Conservation (phyloP, 2,888 invertebrate species). For the Calameuta pallipes region DNA sequence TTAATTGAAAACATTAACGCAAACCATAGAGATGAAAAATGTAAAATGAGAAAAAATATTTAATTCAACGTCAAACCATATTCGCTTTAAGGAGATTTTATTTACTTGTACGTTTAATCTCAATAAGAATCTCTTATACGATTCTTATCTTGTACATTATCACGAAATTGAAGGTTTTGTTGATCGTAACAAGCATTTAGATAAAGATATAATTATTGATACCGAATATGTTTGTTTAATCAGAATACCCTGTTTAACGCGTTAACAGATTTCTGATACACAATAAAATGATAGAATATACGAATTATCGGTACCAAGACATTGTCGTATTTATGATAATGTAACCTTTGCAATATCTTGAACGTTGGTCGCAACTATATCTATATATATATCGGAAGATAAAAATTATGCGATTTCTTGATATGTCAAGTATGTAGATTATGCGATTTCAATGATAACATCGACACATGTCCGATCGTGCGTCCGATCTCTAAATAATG, state of each 20-base stretch:
- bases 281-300: not conserved
- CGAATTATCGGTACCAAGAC: not conserved
- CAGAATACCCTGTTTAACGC: not conserved
- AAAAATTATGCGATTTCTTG: not conserved
- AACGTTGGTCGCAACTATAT: not conserved
- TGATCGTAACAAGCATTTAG: not conserved
- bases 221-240: not conserved
- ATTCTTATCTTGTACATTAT: not conserved
- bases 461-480: not conserved
- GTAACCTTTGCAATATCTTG: not conserved
- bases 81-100: too few relatives aligned
- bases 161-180: not conserved
- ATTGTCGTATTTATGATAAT: not conserved
- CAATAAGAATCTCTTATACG: too few relatives aligned
- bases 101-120: too few relatives aligned
- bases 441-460: not conserved
- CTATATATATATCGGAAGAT: too few relatives aligned
- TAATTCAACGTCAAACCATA: too few relatives aligned
- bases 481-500: too few relatives aligned
- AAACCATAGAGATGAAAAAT: too few relatives aligned
- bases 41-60: too few relatives aligned
- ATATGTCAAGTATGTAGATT: not conserved
- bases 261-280: not conserved
- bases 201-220: not conserved
- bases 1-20: too few relatives aligned